These are phyloP conservation scores for Aplodontia rufa DNA, from an alignment of 2,113 vertebrate genomes.

Conservation along the genomic window DNA sequence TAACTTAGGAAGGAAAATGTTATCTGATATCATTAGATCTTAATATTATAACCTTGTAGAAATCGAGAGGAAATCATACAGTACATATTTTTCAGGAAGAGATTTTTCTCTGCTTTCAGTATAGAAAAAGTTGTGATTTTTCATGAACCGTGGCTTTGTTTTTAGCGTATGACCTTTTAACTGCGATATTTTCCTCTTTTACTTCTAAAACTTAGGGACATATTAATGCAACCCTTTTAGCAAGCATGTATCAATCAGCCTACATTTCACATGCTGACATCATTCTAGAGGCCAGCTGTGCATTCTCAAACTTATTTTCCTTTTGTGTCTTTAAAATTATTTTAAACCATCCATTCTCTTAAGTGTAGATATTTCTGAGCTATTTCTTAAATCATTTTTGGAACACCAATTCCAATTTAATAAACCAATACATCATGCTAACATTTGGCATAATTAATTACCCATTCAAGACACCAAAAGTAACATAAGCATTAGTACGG, in stretches of 20 bases:
- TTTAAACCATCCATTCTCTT: slow-evolving; percentile 34
- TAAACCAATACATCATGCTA: background rate
- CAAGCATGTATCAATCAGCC: background rate
- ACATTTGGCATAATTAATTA: background rate
- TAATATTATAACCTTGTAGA: background rate
- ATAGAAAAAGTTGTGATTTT: background rate
- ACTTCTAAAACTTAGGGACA: background rate
- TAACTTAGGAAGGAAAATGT: background rate
- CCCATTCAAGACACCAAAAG: background rate
- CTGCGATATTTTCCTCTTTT: background rate
- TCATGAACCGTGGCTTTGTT: background rate
- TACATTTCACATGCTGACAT: background rate
- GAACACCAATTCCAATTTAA: slow-evolving; percentile 21
- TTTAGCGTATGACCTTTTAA: background rate
- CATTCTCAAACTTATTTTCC: background rate
- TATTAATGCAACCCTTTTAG: background rate
- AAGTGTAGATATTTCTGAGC: background rate
- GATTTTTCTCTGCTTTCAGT: background rate
- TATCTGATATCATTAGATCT: background rate
- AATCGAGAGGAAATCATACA: background rate
- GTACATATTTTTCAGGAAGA: background rate
- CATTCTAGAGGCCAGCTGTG: background rate
- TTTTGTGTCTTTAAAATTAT: background rate
- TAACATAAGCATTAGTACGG: background rate
- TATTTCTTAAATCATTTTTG: slow-evolving; percentile 46